Conservation (phyloP, 2,888 invertebrate genomes). For the Ennomos erosarius region DNA sequence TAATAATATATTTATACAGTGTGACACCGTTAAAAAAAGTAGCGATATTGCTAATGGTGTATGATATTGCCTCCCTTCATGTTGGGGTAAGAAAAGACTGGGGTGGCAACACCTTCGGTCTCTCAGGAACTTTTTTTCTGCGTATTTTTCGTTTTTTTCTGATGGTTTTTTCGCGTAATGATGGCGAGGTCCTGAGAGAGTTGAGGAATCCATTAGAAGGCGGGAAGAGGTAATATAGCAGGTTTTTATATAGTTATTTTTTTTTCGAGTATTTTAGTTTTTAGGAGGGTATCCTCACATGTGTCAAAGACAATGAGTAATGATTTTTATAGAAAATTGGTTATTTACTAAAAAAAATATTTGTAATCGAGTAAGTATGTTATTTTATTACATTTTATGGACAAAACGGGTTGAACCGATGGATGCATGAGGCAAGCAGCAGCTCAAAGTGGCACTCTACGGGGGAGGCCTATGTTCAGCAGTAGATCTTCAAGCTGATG, state of each 20-base stretch:
- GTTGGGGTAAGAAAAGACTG: conserved; percentile 79
- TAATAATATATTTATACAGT: conserved; percentile 67
- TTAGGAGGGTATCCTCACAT: conserved; percentile 61
- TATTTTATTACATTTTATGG: too few relatives aligned
- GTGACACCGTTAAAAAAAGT: conserved; percentile 84
- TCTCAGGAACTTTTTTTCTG: conserved; percentile 80
- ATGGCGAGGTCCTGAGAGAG: conserved; percentile 81
- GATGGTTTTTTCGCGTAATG: conserved; percentile 79
- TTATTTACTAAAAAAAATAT: too few relatives aligned
- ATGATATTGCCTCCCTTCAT: conserved; percentile 85
- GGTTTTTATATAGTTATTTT: conserved; percentile 55
- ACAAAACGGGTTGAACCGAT: too few relatives aligned
- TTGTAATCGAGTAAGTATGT: too few relatives aligned
- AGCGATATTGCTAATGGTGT: conserved; percentile 85
- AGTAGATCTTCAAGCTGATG: too few relatives aligned
- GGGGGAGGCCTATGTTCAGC: too few relatives aligned
- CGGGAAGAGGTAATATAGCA: conserved; percentile 79
- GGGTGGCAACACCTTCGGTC: conserved; percentile 82
- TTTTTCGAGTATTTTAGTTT: too few relatives aligned
- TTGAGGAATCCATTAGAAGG: conserved; percentile 84
- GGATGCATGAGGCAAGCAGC: too few relatives aligned
- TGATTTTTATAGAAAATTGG: conserved; percentile 36
- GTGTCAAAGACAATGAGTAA: conserved; percentile 69
- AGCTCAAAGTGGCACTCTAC: too few relatives aligned
- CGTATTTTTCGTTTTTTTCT: conserved; percentile 63